Evolutionary conservation across 2,113 vertebrate species (phyloP), one percentile per base, ranked within the genome.

Genomic region (Sclerurus mexicanus): DNA sequence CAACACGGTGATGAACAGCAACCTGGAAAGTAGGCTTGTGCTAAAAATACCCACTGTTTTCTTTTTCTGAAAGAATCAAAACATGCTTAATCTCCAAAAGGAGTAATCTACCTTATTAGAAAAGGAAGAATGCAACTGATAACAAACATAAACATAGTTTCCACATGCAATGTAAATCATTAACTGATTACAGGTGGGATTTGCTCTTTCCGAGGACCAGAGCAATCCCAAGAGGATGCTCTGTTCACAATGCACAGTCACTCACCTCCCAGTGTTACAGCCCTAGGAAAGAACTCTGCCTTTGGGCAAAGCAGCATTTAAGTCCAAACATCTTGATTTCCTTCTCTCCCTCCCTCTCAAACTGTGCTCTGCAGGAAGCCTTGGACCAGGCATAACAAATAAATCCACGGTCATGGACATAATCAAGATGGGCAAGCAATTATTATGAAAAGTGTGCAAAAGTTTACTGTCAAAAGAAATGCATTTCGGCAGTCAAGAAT

Each of bases 201-300:
- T 55, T 87, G 30, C 24, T 50, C 84, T 72, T 56, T 25, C 62
- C 56, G 25, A 72, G 40, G 27, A 75, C 8, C 50, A 53, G n/a
- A 79, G 24, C 31, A 44, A 62, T 5, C 44, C 40, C 79, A 53
- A n/a, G 40, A 75, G 47, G 23, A 89, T 47, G 18, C 10, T 74
- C n/a, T 50, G 46, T 12, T 84, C 35, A 40, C 35, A 62, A 37
- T 0, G 0, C 42, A 30, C 0, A 2, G 46, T 20, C 47, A 37
- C n/a, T 68, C 37, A 55, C 12, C 28, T 73, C 59, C 6, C 44
- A 20, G 28, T 31, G 24, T n/a, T 40, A 53, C 25, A 71, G 77
- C 22, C 53, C 39, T 49, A 52, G 24, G 24, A 14, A 86, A 62
- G 25, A 75, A 4, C 20, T 37, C 31, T 71, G 49, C 40, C 72